Conservation (phyloP, 2,113 vertebrate genomes). For the Willisornis vidua region DNA sequence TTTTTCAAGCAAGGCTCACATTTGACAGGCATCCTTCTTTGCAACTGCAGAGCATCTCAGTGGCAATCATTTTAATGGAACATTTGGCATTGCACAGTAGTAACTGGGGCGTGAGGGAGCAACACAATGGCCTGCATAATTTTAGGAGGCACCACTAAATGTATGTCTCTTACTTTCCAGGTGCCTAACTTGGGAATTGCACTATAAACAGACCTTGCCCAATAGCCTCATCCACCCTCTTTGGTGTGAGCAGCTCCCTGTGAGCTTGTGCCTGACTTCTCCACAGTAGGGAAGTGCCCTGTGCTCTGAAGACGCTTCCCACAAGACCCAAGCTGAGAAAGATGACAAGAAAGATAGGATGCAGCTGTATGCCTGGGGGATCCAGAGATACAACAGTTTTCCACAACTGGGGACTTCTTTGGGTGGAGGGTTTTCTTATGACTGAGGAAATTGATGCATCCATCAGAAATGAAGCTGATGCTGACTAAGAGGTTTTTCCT, state of each 20-base stretch:
- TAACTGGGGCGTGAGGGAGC: background rate
- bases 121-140: background rate
- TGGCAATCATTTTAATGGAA: background rate
- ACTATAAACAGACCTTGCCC: background rate
- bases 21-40: background rate
- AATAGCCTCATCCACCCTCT: background rate
- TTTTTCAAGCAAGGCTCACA: background rate
- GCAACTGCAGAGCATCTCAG: background rate
- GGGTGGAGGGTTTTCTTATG: constrained; percentile 28
- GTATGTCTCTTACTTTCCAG: background rate
- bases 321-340: background rate
- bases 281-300: fast-evolving
- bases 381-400: background rate
- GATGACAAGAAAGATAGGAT: constrained; percentile 26
- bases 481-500: constrained; percentile 67
- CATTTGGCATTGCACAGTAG: background rate
- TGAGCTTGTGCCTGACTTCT: fast-evolving
- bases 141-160: background rate
- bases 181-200: background rate
- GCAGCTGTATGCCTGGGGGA: constrained; percentile 48
- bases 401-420: background rate
- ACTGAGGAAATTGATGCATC: constrained; percentile 50
- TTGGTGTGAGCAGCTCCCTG: background rate
- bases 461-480: constrained; percentile 31
- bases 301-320: background rate